These are phyloP conservation scores for Gryon sp. DNA, from an alignment of 1,140 invertebrate species.

Conservation along the genomic window DNA sequence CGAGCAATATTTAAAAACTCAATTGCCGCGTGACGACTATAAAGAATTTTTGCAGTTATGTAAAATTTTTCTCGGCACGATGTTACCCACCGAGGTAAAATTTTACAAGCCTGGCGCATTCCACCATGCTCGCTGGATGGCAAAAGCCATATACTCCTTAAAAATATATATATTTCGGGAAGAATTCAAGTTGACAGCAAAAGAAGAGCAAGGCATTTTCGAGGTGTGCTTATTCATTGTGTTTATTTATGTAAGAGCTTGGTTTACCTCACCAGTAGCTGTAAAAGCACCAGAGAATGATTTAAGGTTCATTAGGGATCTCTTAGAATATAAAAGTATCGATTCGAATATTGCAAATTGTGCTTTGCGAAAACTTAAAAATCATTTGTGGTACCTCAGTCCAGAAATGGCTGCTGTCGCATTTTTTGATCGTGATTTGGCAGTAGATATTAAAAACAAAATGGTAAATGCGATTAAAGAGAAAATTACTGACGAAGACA, in stretches of 20 bases:
- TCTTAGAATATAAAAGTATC: constrained; percentile 2
- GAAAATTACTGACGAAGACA: not conserved
- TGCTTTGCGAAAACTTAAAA: constrained; percentile 38
- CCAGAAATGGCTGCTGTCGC: constrained; percentile 29
- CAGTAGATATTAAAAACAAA: constrained; percentile 25
- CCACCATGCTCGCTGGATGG: constrained; percentile 70
- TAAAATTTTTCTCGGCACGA: constrained; percentile 1
- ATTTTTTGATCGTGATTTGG: constrained; percentile 43
- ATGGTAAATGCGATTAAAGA: constrained; percentile 24
- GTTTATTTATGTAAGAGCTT: constrained; percentile 63
- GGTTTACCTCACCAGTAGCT: constrained; percentile 64
- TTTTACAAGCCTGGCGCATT: constrained; percentile 52
- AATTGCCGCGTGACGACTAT: not conserved
- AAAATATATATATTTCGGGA: constrained; percentile 70
- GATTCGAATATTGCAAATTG: constrained; percentile 20
- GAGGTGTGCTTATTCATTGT: constrained; percentile 66
- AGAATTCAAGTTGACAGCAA: constrained; percentile 61
- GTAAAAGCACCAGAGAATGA: constrained; percentile 61
- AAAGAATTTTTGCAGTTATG: not conserved
- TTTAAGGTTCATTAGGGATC: constrained; percentile 61
- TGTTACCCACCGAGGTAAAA: no score
- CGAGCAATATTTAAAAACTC: not conserved
- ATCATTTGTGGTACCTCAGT: constrained; percentile 56
- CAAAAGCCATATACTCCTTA: constrained; percentile 70
- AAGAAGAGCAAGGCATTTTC: constrained; percentile 59